Conservation (phyloP, 2,113 vertebrate species). For the Deroptyus accipitrinus region DNA sequence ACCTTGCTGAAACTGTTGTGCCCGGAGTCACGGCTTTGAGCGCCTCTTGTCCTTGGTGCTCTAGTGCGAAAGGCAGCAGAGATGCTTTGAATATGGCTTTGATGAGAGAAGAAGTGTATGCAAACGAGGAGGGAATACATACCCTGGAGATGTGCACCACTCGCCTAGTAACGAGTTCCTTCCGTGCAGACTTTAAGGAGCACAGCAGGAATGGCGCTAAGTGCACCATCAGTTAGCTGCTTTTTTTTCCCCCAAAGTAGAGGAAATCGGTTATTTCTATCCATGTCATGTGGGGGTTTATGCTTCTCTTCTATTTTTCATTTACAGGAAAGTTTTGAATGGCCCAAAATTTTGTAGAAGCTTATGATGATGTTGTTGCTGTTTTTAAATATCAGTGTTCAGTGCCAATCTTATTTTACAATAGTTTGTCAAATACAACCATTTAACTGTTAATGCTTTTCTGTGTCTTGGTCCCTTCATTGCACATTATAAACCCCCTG, state of each 20-base stretch:
- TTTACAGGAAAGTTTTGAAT: not conserved
- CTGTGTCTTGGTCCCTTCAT: not conserved
- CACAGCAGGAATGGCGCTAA: accelerated
- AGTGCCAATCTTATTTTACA: too few relatives aligned
- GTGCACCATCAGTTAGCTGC: accelerated
- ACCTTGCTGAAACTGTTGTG: not conserved
- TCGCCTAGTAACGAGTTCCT: not conserved
- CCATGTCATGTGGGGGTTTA: accelerated
- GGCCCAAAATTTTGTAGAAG: not conserved
- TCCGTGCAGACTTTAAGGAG: not conserved
- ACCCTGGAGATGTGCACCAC: not conserved
- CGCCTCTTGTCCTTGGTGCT: not conserved
- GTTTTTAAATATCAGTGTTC: not conserved
- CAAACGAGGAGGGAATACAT: not conserved
- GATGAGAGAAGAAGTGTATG: not conserved
- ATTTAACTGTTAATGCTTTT: not conserved
- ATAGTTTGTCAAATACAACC: not conserved
- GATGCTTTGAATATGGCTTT: not conserved
- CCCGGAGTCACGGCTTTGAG: not conserved
- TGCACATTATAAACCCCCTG: accelerated
- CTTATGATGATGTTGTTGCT: not conserved
- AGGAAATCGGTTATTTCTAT: not conserved
- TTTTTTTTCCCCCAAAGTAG: accelerated
- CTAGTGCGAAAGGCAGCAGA: not conserved
- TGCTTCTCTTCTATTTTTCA: not conserved